Evolutionary conservation across 2,113 vertebrate species (phyloP).

Genomic region (Dasyurus viverrinus): DNA sequence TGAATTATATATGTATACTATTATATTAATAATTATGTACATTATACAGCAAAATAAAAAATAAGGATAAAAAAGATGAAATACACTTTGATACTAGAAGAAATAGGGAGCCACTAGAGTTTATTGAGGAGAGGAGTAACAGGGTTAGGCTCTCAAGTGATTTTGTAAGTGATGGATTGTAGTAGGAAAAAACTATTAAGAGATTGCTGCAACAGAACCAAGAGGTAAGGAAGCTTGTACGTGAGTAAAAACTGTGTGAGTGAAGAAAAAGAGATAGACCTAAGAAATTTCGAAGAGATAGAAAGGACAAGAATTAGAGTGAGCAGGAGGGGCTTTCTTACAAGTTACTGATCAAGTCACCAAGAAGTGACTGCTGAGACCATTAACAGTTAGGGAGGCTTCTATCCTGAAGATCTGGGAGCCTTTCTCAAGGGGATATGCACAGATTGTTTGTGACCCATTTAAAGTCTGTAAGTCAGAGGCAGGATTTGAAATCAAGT

Average conservation of each 20-base stretch:
- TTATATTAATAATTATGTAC: background rate
- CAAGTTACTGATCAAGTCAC: background rate
- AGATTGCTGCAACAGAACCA: background rate
- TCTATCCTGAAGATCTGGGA: background rate
- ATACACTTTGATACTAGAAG: background rate
- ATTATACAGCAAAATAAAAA: background rate
- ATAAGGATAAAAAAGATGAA: background rate
- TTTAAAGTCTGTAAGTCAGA: background rate
- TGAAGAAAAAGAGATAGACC: background rate
- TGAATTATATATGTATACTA: background rate
- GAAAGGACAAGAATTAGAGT: background rate
- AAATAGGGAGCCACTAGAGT: background rate
- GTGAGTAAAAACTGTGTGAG: background rate
- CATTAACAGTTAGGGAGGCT: background rate
- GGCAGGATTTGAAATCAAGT: background rate
- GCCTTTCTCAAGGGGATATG: background rate
- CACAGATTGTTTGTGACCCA: background rate
- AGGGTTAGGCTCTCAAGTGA: background rate
- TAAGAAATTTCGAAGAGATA: background rate
- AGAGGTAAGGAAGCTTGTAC: background rate
- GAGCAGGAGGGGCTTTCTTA: background rate
- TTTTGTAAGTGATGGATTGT: background rate
- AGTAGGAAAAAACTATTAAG: background rate
- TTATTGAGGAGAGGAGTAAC: background rate
- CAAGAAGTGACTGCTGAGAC: background rate